Evolutionary conservation across 1,140 invertebrate genomes (phyloP).

Genomic region (Drosophila pseudoananassae): DNA sequence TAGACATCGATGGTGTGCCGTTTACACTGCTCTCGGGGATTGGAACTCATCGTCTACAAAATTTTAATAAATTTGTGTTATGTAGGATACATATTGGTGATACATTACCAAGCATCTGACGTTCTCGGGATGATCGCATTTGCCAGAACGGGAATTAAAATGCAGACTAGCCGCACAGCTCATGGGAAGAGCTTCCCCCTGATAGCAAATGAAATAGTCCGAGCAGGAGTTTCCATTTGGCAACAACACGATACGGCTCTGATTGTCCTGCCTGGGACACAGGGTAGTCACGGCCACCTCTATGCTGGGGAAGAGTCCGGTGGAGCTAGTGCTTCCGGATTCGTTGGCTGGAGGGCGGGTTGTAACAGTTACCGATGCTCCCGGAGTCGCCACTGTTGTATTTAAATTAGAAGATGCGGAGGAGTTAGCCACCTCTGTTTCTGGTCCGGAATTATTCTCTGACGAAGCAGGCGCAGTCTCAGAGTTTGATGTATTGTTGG

Average conservation of each 20-base stretch:
- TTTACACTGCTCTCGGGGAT: conserved; percentile 66
- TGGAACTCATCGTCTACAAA: conserved; percentile 41
- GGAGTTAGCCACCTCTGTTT: background rate
- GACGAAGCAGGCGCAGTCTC: background rate
- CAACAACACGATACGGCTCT: conserved; percentile 54
- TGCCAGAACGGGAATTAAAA: conserved; percentile 64
- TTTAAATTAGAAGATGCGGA: background rate
- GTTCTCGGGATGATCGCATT: conserved; percentile 74
- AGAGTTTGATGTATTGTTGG: background rate
- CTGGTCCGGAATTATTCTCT: background rate
- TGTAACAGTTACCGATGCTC: background rate
- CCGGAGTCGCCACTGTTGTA: background rate
- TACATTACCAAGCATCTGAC: conserved; percentile 66
- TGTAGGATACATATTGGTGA: background rate
- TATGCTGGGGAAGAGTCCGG: background rate
- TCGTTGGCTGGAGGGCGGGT: conserved; percentile 1
- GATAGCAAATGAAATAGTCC: conserved; percentile 75
- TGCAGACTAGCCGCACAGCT: conserved; percentile 67
- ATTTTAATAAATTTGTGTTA: background rate
- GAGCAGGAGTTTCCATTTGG: conserved; percentile 68
- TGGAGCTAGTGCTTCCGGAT: background rate
- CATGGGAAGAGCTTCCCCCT: conserved; percentile 60
- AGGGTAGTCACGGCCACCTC: conserved; percentile 31
- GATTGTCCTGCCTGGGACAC: conserved; percentile 64
- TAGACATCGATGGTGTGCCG: conserved; percentile 62